phyloP scores from a whole-genome alignment of 2,113 vertebrate species.

The Sarotherodon lohbergeri region DNA sequence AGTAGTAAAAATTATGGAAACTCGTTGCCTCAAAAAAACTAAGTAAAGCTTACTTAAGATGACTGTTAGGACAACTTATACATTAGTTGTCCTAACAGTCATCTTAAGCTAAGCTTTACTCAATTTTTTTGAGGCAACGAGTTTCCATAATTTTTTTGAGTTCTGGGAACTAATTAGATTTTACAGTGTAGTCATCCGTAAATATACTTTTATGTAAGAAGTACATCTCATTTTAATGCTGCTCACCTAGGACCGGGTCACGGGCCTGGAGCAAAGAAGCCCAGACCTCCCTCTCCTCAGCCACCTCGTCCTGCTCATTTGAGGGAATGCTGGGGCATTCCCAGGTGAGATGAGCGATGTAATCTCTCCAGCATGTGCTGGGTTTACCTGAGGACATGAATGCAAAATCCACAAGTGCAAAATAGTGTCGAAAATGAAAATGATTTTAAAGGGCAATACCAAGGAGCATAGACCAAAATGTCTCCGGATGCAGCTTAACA shows the following conservation, averaged over 20 bases:
- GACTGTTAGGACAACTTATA: too few relatives aligned
- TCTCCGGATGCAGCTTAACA: not conserved
- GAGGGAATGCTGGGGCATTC: not conserved
- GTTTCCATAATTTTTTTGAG: too few relatives aligned
- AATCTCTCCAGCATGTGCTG: not conserved
- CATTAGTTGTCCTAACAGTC: too few relatives aligned
- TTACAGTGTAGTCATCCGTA: not conserved
- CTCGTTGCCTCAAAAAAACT: too few relatives aligned
- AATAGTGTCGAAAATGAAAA: not conserved
- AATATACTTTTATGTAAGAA: not conserved
- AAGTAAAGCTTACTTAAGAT: too few relatives aligned
- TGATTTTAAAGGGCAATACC: not conserved
- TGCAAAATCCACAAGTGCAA: not conserved
- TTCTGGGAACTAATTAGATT: too few relatives aligned
- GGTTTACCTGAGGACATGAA: not conserved
- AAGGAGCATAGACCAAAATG: not conserved
- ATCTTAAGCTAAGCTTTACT: too few relatives aligned
- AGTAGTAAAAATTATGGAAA: too few relatives aligned
- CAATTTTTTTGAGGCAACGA: too few relatives aligned
- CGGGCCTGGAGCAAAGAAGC: not conserved
- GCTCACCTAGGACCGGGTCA: not conserved
- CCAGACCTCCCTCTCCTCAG: not conserved
- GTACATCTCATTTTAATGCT: not conserved
- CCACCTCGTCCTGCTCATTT: not conserved
- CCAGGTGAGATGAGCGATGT: not conserved